Conservation (phyloP, 2,113 vertebrate genomes). For the Pedetes capensis region DNA sequence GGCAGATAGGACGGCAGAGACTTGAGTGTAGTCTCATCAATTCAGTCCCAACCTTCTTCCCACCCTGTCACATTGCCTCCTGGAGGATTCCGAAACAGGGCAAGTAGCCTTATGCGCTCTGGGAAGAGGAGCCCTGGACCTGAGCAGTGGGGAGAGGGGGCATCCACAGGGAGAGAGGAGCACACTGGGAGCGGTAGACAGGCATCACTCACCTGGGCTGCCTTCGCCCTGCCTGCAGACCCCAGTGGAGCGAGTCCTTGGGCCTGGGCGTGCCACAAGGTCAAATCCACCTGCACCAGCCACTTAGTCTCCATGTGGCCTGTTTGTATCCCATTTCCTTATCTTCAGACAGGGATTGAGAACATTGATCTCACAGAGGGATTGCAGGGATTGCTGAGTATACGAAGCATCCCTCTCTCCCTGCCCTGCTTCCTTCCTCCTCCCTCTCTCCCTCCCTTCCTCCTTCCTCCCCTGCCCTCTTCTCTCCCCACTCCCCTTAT, state of each 20-base stretch:
- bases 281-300: background rate
- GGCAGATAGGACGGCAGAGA: background rate
- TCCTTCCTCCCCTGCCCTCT: rapidly evolving
- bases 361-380: background rate
- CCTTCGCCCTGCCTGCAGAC: too few relatives aligned
- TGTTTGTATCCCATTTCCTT: background rate
- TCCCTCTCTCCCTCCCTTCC: too few relatives aligned
- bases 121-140: background rate
- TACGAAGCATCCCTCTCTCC: background rate
- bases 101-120: too few relatives aligned
- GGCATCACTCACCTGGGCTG: background rate
- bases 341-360: background rate
- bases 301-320: background rate
- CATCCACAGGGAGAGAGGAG: rapidly evolving
- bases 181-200: background rate
- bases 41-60: background rate
- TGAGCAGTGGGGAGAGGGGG: background rate
- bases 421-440: rapidly evolving
- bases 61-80: background rate
- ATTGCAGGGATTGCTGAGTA: background rate
- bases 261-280: background rate
- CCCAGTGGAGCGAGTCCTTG: background rate
- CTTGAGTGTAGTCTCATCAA: background rate
- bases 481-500: background rate
- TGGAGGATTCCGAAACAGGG: background rate